Evolutionary conservation across 2,888 invertebrate species (phyloP), one percentile per base, ranked within the genome.

Genomic region (Epiblema foenella): DNA sequence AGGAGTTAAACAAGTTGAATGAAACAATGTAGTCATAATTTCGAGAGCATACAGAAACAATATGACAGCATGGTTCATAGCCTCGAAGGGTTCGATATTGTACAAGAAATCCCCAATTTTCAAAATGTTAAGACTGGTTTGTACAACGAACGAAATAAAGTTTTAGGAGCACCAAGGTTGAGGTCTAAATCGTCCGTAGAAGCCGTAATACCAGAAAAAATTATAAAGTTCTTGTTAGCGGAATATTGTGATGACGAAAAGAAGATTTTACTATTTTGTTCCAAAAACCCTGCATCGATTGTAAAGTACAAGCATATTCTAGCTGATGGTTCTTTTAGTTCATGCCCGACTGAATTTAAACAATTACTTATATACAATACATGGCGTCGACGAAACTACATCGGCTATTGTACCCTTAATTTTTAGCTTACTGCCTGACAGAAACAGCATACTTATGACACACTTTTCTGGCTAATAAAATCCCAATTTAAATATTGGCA

Each of bases 131-230:
- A 71, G 52, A 62, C 68, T 39, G 70, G 71, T 46, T 65, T 71
- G 62, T 66, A 73, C 56, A 73, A 73, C 62, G 65, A 73, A 51
- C 42, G 65, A 59, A 73, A 73, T 65, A 73, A 73, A 71, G 65
- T 74, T 42, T 60, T 71, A 37, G 71, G 71, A 59, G 66, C 66
- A 54, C 33, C 58, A 64, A 58, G 57, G 54, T 54, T 29, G 58
- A 69, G 57, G 37, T 69, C 52, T 29, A 58, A 58, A 37, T 58
- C 58, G 37, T 20, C 39, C 12, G 39, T 39, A 39, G 58, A 58
- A 58, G 58, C 58, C 58, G 58, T 29, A 37, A 17, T 37, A 58
- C 54, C 54, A 54, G 24, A 54, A 54, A 11, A 54, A 24, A 15
- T 24, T 54, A 24, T 37, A 57, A 37, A 58, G 58, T 58, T 58